Evolutionary conservation across 2,113 vertebrate species (phyloP).

Genomic region (Boleophthalmus pectinirostris): DNA sequence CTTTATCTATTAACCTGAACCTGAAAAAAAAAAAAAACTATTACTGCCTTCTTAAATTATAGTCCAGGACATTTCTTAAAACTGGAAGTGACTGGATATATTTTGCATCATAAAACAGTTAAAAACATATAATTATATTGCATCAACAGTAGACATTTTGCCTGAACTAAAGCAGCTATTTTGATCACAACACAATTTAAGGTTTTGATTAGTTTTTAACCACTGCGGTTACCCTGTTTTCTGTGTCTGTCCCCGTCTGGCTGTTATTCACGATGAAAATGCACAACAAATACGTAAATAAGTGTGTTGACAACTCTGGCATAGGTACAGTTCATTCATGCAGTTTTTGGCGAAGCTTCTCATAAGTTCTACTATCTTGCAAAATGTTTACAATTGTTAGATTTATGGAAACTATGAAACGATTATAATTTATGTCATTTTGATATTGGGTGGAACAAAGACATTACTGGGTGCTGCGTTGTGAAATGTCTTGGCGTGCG

Average conservation of each 20-base stretch:
- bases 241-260: neutral
- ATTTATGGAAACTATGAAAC: neutral
- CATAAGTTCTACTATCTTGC: neutral
- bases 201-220: neutral
- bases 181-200: neutral
- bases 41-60: neutral
- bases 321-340: neutral
- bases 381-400: neutral
- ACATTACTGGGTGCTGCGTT: constrained; percentile 40
- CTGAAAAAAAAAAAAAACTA: neutral
- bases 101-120: no score
- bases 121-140: neutral
- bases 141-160: neutral
- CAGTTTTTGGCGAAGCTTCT: neutral
- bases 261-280: neutral
- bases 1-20: neutral
- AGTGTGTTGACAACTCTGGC: neutral
- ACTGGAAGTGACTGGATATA: neutral
- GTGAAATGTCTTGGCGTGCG: constrained; percentile 34
- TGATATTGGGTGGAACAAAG: constrained; percentile 42
- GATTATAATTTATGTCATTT: constrained; percentile 2
- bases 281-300: neutral
- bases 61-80: neutral
- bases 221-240: neutral
- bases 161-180: neutral